Evolutionary conservation across 2,888 invertebrate species (phyloP), one percentile per base, ranked within the genome.

Genomic region (Megalurothrips usitatus): DNA sequence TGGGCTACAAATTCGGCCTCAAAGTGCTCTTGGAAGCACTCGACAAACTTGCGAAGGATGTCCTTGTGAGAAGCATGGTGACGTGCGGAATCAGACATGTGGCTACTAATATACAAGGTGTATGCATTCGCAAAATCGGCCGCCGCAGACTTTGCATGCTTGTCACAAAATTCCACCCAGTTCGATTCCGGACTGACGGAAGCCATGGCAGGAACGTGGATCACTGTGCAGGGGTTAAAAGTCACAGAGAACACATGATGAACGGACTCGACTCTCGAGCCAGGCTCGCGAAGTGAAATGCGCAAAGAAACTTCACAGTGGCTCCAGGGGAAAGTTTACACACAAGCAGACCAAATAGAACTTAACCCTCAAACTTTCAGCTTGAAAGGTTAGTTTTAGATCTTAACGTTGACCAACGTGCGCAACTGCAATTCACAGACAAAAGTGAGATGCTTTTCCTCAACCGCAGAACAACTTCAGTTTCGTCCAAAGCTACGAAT

Each of bases 51-150:
- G 85, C 92, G 91, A 83, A 95, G 89, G 85, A 95, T 92, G 85
- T 95, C 95, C 83, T 93, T 92, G 86, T 95, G 94, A 12, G 93
- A 92, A 80, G 93, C 89, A 82, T 90, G 91, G 47, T 91, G 89
- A 82, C 92, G 90, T 28, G 91, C 89, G 34, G 79, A 23, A 34
- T 94, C 94, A 52, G 91, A 90, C 83, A 92, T 87, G 86, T 92
- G 92, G 79, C 92, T 90, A 84, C 92, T 92, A 83, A 95, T 91
- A 86, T 92, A 95, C 84, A 92, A 92, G 84, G 94, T 90, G 88
- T 95, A 95, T 85, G 94, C 94, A 88, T 94, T 94, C 85, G 96
- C 94, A 88, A 97, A 96, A 88, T 96, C 95, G 85, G 94, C 93
- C 82, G 95, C 95, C 82, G 96, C 94, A 82, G 92, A 91, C 85